Base-by-base conservation (phyloP, 1,140 invertebrate genomes). In the Temnothorax nylanderi region DNA sequence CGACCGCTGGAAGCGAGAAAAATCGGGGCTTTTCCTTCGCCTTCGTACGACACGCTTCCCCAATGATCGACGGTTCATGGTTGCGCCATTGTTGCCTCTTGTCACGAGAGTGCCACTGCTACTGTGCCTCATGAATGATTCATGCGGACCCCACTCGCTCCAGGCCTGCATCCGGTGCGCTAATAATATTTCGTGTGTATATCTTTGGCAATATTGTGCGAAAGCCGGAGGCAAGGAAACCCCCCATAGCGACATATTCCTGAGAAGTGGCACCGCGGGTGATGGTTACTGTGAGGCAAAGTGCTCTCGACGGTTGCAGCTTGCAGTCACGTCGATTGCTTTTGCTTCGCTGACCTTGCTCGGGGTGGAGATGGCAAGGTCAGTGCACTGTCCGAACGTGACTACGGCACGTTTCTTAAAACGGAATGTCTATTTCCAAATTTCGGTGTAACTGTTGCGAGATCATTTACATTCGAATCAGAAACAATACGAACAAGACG, bases 41-140 rank as follows among this genome's bases (percentile, higher is more conserved):
- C 74, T 54, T 74, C 56, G 56, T 58, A 76, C 60, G 86, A 89
- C 84, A 90, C 89, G 90, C 87, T 86, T 58, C 82, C 81, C 89
- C 89, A 26, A 26, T 26, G 87, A 92, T 91, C 86, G 90, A 65
- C 62, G 26, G 87, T 60, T 91, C 89, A 92, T 91, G 77, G 76
- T 51, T 67, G 81, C 71, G 18, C 60, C 76, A 92, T 92, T 91
- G 91, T 92, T 74, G 51, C 76, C 80, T 82, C 54, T 71, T 77
- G 69, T 44, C 74, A 74, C 71, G 60, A 85, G 64, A 80, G 49
- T 88, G 58, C 64, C 44, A 56, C 54, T 44, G 26, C 58, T 41
- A 74, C 32, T 16, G 54, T 71, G 13, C 18, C 11, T 65, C n/a
- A 71, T 49, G 60, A 71, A 76, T 86, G 75, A 86, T 56, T 89